Evolutionary conservation across 1,140 invertebrate genomes (phyloP).

Genomic region (Matsumurasca onukii): DNA sequence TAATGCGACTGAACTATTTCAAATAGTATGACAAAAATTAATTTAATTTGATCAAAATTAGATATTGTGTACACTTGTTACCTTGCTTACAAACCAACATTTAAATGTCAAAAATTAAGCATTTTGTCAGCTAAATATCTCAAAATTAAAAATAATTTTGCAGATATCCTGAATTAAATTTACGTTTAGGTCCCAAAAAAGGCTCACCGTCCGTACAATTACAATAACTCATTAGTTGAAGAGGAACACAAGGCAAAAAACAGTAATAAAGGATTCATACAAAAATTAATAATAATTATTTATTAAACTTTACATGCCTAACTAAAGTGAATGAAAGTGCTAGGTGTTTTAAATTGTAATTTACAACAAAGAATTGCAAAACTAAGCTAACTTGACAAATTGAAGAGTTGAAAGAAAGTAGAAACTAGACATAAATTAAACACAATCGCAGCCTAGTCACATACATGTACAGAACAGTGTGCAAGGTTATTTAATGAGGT

Average conservation of each 20-base stretch:
- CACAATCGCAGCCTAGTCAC: neutral
- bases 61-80: too few species aligned
- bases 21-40: too few species aligned
- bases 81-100: too few species aligned
- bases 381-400: neutral
- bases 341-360: neutral
- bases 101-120: too few species aligned
- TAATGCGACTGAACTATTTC: too few species aligned
- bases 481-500: neutral
- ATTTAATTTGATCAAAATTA: too few species aligned
- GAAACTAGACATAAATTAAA: neutral
- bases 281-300: constrained; percentile 27
- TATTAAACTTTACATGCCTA: constrained; percentile 10
- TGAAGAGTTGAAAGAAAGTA: neutral
- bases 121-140: too few species aligned
- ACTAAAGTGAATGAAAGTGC: constrained; percentile 23
- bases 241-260: neutral
- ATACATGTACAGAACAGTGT: constrained; percentile 4
- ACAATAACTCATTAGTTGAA: too few species aligned
- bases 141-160: too few species aligned
- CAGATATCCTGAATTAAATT: too few species aligned
- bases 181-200: too few species aligned
- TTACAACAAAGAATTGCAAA: constrained; percentile 1
- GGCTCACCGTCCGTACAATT: too few species aligned
- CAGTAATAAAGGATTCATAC: neutral